Conservation (phyloP, 1,140 invertebrate genomes). For the Acyrthosiphon pisum region DNA sequence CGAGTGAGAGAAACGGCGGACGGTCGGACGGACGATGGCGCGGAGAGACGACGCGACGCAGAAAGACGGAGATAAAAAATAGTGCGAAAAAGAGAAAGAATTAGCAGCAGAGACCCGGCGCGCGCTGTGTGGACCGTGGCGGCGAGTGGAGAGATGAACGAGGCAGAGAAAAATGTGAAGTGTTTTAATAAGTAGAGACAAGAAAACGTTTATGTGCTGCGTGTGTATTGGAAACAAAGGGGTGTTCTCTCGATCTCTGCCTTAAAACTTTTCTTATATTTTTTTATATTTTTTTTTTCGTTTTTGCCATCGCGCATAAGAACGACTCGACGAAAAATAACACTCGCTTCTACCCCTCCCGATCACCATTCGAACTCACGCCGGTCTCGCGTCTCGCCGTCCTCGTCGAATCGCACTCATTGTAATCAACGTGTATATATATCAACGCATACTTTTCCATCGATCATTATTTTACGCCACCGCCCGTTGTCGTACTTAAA, state of each 20-base stretch:
- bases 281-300: neutral
- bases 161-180: conserved; percentile 57
- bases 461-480: conserved; percentile 42
- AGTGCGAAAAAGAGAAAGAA: conserved; percentile 55
- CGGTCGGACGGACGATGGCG: conserved; percentile 19
- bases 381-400: neutral
- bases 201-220: conserved; percentile 57
- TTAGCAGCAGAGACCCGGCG: conserved; percentile 38
- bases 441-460: conserved; percentile 26
- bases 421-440: conserved; percentile 51
- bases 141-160: neutral
- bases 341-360: neutral
- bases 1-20: conserved; percentile 38
- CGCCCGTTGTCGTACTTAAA: conserved; percentile 26
- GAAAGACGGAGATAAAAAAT: conserved; percentile 30
- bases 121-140: conserved; percentile 20
- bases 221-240: conserved; percentile 57
- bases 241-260: conserved; percentile 46
- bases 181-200: conserved; percentile 56
- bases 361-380: neutral
- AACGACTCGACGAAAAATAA: conserved; percentile 50
- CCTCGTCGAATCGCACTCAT: conserved; percentile 40
- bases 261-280: conserved; percentile 49
- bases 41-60: neutral
- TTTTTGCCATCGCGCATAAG: neutral